Conservation (phyloP, 2,797 vertebrate species). For the Amazona finschi region DNA sequence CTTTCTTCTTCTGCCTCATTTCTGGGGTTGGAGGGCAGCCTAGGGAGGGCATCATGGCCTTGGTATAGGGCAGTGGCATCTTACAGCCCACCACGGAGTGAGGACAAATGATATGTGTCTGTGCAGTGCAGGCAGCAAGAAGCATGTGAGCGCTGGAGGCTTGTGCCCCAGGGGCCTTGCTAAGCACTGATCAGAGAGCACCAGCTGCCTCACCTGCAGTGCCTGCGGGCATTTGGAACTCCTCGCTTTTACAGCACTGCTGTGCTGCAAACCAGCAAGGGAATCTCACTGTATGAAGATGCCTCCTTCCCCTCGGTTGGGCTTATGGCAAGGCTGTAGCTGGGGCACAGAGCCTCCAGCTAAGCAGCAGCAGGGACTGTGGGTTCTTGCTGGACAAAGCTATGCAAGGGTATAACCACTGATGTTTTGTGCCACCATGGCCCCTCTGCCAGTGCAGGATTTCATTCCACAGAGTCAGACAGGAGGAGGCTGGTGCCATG, state of each 20-base stretch:
- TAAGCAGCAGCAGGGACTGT: fast-evolving
- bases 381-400: not conserved
- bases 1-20: not conserved
- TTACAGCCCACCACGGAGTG: not conserved
- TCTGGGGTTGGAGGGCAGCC: not conserved
- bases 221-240: not conserved
- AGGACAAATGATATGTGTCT: not conserved
- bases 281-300: not conserved
- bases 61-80: fast-evolving
- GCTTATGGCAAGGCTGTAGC: not conserved
- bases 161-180: not conserved
- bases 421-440: not conserved
- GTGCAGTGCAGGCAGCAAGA: fast-evolving
- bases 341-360: not conserved
- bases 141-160: not conserved
- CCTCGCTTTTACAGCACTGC: not conserved
- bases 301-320: not conserved
- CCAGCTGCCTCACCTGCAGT: not conserved
- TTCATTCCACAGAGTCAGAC: not conserved
- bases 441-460: not conserved
- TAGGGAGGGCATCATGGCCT: not conserved
- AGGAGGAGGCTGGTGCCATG: not conserved
- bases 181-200: not conserved
- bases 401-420: fast-evolving
- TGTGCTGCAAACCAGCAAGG: not conserved